A percentile compares a stretch with the other conserved stretches of the same genome.
Evolutionary conservation across 2,888 invertebrate species (phyloP).

Genomic region (Rotaria macrura): DNA sequence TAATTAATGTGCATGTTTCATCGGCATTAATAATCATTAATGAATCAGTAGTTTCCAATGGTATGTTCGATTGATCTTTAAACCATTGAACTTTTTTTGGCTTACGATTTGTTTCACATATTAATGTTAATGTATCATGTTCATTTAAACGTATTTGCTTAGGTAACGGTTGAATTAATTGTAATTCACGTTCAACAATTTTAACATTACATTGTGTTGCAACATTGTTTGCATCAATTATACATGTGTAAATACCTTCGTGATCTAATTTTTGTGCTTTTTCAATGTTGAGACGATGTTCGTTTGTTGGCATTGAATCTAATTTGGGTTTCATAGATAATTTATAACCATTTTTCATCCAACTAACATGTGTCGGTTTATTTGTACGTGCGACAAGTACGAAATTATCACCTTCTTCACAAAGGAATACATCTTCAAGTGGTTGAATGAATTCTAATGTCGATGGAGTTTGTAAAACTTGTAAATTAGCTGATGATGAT

Average conservation of each 20-base stretch:
- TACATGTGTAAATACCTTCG: not conserved
- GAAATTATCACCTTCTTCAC: conserved; percentile 14
- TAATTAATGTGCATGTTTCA: conserved; percentile 7
- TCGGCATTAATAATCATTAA: not conserved
- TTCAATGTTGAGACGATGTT: not conserved
- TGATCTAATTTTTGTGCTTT: not conserved
- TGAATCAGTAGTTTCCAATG: not conserved
- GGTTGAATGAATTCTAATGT: conserved; percentile 7
- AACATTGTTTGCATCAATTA: not conserved
- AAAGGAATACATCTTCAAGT: not conserved
- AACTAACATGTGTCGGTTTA: conserved; percentile 5
- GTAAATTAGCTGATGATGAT: not conserved
- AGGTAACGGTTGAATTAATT: conserved; percentile 26
- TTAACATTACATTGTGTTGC: not conserved
- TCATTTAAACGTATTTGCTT: conserved; percentile 24
- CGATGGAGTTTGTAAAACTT: conserved; percentile 1
- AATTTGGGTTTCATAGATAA: not conserved
- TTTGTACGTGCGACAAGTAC: not conserved
- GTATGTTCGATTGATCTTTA: conserved; percentile 21
- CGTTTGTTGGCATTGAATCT: not conserved
- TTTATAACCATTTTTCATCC: conserved; percentile 21
- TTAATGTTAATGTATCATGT: conserved; percentile 25
- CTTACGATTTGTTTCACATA: conserved; percentile 24
- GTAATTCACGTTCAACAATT: conserved; percentile 15
- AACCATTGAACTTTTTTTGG: conserved; percentile 26